phyloP scores from a whole-genome alignment of 2,797 vertebrate genomes.

The Epinephelus coioides region DNA sequence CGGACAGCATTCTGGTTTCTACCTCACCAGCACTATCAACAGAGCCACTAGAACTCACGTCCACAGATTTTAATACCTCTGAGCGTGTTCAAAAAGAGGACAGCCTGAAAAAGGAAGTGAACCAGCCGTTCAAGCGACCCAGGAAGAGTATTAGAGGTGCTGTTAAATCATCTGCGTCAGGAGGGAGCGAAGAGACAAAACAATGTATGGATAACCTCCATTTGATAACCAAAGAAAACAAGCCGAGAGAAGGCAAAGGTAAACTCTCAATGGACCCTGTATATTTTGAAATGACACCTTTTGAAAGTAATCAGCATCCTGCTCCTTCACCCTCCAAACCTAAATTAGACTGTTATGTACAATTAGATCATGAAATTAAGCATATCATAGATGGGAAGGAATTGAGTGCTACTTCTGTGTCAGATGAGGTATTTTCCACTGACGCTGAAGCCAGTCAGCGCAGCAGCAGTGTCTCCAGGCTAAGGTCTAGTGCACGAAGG shows the following conservation, averaged over 20 bases:
- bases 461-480: background rate
- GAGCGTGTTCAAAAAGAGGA: conserved; percentile 10
- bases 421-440: conserved; percentile 3
- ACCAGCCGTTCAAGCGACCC: conserved; percentile 52
- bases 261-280: conserved; percentile 20
- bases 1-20: conserved; percentile 20
- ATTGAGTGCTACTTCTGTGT: background rate
- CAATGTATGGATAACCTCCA: background rate
- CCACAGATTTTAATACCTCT: background rate
- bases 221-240: conserved; percentile 34
- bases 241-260: background rate
- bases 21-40: conserved; percentile 13
- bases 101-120: background rate
- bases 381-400: background rate
- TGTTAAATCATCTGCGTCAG: conserved; percentile 11
- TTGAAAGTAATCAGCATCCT: conserved; percentile 18
- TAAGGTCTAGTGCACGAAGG: background rate
- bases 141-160: conserved; percentile 35
- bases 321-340: background rate
- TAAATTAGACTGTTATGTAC: background rate
- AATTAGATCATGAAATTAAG: background rate
- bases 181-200: conserved; percentile 15
- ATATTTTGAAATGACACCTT: conserved; percentile 69
- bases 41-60: background rate
- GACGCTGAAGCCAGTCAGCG: conserved; percentile 17